A percentile compares a stretch with the other conserved stretches of the same genome.
These are phyloP conservation scores for Galeruca laticollis DNA, from an alignment of 2,888 invertebrate genomes.

Conservation along the genomic window DNA sequence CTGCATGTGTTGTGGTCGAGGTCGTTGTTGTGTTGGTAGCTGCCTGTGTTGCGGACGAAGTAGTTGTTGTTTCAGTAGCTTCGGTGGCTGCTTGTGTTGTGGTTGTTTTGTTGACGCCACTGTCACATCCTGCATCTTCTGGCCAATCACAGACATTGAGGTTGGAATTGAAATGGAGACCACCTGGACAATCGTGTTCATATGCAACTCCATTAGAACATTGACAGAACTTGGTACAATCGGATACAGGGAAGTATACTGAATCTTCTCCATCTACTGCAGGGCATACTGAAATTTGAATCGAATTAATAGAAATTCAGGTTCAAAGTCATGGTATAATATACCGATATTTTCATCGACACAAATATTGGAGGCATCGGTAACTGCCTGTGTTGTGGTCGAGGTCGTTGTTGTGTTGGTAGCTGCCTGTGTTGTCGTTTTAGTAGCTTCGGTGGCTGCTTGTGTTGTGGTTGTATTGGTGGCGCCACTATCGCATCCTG, in stretches of 20 bases:
- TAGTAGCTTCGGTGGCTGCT: background rate
- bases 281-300: conserved; percentile 29
- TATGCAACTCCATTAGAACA: conserved; percentile 42
- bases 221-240: conserved; percentile 43
- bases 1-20: background rate
- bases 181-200: conserved; percentile 36
- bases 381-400: background rate
- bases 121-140: background rate
- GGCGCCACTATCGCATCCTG: conserved; percentile 30
- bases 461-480: background rate
- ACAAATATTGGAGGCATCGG: background rate
- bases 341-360: background rate
- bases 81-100: conserved; percentile 19
- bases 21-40: conserved; percentile 4
- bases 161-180: conserved; percentile 40
- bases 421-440: background rate
- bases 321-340: background rate
- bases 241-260: conserved; percentile 36
- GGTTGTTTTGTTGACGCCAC: too few species aligned
- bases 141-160: conserved; percentile 41
- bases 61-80: background rate
- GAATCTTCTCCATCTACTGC: conserved; percentile 35
- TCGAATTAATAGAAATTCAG: background rate
- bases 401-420: background rate
- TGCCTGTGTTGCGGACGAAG: conserved; percentile 16